Conservation (phyloP, 2,888 invertebrate genomes). For the Phytoseiulus persimilis region DNA sequence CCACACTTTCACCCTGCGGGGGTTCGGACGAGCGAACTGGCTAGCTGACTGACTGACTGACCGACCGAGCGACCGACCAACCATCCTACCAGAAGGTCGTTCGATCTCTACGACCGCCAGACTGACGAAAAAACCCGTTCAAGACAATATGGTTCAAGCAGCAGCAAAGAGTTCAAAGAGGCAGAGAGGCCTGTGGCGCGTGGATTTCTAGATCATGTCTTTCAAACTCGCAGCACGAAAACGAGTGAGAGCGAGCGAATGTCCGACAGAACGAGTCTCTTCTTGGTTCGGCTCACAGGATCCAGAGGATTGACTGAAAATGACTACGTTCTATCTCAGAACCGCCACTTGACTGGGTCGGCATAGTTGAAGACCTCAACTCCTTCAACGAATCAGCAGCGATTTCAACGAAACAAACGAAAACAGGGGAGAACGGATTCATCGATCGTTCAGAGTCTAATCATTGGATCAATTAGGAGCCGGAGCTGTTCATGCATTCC, state of each 20-base stretch:
- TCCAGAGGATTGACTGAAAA: too few relatives aligned
- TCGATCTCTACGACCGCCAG: neutral
- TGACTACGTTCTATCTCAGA: too few relatives aligned
- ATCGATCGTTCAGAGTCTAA: too few relatives aligned
- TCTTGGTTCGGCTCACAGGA: too few relatives aligned
- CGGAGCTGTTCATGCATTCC: too few relatives aligned
- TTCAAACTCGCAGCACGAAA: neutral
- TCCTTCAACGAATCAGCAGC: too few relatives aligned
- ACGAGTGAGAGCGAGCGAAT: neutral
- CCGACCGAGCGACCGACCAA: neutral
- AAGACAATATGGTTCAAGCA: neutral
- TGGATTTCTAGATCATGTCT: neutral
- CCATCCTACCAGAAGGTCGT: neutral
- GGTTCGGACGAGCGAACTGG: neutral
- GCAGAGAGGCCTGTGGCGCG: neutral
- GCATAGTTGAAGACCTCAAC: too few relatives aligned
- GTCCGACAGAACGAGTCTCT: too few relatives aligned
- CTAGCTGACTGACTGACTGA: conserved; percentile 13
- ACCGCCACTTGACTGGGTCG: too few relatives aligned
- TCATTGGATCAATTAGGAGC: too few relatives aligned
- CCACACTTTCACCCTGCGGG: conserved; percentile 38
- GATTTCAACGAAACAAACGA: too few relatives aligned
- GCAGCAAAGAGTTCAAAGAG: neutral
- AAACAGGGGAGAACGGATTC: too few relatives aligned
- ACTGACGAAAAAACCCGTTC: neutral